Evolutionary conservation across 2,888 invertebrate species (phyloP), one percentile per base, ranked within the genome.

Genomic region (Pachliopta kotzebuea): DNA sequence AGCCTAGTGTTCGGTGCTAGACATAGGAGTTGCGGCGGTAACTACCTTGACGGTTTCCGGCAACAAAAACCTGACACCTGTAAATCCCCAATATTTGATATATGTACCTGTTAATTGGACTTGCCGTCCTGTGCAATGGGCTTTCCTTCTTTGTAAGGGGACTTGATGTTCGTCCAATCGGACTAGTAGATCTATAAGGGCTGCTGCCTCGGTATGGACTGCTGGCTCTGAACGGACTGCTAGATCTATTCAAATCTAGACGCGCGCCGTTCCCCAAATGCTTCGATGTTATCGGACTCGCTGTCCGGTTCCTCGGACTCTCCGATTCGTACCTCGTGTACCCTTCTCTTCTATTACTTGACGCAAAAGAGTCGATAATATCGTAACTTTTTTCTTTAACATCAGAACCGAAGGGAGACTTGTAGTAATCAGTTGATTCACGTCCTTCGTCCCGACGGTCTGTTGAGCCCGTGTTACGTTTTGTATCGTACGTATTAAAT

Each of bases 121-220:
- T 93, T 56, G 90, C 85, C 0, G 90, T 92, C 61, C 93, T 90
- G 69, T 93, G 92, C 71, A 92, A 80, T 69, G 91, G 90, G 71
- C 88, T 90, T 65, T 89, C 86, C 72, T 85, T 91, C 70, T 93
- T 92, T 61, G 91, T 82, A 67, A 93, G 85, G 7, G 94, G 94
- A 72, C 93, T 94, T 3, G 93, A 79, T 2, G 83, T 92, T 75
- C 85, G 92, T 72, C 77, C 93, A 76, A 86, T 80, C 4, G 82
- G 93, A 75, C 86, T 93, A 67, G 85, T 89, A 74, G 76, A 86
- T 79, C 70, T 85, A 78, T 65, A 79, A 29, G 74, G 92, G 74
- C 80, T 92, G 75, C 78, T 88, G 74, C 76, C 86, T 79, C 70
- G 85, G 79, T 65, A 79, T 37, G 74, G 92, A 74, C 80, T 92